Percentiles rank a stretch among this genome's conserved stretches.
These are phyloP conservation scores for Diarsia rubi DNA, from an alignment of 2,888 invertebrate genomes.

Conservation along the genomic window DNA sequence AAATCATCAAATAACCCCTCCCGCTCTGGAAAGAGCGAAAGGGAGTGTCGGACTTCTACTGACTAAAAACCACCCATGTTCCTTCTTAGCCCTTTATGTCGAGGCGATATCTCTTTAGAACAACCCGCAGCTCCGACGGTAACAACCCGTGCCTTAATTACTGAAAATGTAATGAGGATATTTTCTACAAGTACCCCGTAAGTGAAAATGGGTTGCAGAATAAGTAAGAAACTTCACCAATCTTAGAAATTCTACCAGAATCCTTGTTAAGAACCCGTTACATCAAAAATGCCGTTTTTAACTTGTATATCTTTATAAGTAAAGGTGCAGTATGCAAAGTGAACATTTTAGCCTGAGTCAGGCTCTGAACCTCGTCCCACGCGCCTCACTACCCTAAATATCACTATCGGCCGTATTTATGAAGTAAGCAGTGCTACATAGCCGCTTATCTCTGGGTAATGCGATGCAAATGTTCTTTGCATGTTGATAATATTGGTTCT, in stretches of 20 bases:
- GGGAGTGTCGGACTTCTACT: too few species aligned
- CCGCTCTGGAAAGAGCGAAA: too few species aligned
- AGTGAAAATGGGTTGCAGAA: not conserved
- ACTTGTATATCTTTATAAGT: conserved; percentile 13
- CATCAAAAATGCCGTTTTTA: conserved; percentile 19
- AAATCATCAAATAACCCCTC: too few species aligned
- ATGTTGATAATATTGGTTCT: conserved; percentile 46
- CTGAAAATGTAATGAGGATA: not conserved
- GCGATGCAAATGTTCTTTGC: conserved; percentile 53
- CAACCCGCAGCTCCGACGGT: too few species aligned
- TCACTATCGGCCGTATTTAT: conserved; percentile 59
- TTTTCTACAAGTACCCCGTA: not conserved
- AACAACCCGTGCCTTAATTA: too few species aligned
- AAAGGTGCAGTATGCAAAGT: conserved; percentile 26
- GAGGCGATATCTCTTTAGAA: too few species aligned
- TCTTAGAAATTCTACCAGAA: not conserved
- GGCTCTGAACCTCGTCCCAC: conserved; percentile 62
- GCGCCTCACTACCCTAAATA: conserved; percentile 52
- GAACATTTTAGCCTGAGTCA: conserved; percentile 48
- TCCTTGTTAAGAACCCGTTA: not conserved
- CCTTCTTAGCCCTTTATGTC: too few species aligned
- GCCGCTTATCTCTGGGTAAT: conserved; percentile 57
- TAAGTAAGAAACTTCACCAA: not conserved
- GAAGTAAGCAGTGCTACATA: conserved; percentile 46
- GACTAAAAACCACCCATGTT: too few species aligned